A percentile compares a stretch with the other conserved stretches of the same genome.
These are phyloP conservation scores for Megastigmus dorsalis DNA, from an alignment of 2,888 invertebrate species.

Conservation along the genomic window DNA sequence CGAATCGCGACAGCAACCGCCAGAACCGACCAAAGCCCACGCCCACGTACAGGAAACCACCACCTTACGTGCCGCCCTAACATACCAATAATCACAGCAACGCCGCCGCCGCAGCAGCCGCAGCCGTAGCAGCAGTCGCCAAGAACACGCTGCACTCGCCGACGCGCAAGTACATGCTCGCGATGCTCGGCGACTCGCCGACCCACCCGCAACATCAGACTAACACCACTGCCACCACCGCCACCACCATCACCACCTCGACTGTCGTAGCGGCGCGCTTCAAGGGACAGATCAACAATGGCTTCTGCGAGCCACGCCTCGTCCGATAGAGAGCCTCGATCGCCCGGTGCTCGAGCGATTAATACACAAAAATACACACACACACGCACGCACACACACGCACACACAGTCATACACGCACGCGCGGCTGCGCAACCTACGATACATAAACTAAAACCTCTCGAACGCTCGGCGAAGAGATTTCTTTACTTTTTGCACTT, in stretches of 20 bases:
- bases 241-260: slow-evolving; percentile 43
- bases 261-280: slow-evolving; percentile 29
- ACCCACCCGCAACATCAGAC: slow-evolving; percentile 69
- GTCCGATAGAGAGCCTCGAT: slow-evolving; percentile 41
- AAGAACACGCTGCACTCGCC: slow-evolving; percentile 65
- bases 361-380: too few relatives aligned
- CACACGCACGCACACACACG: too few relatives aligned
- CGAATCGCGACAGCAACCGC: slow-evolving; percentile 83
- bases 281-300: slow-evolving; percentile 45
- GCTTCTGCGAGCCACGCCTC: slow-evolving; percentile 51
- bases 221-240: too few relatives aligned
- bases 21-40: slow-evolving; percentile 88
- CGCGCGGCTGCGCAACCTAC: too few relatives aligned
- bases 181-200: slow-evolving; percentile 71
- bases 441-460: neutral
- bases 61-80: slow-evolving; percentile 98
- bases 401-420: too few relatives aligned
- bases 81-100: slow-evolving; percentile 62
- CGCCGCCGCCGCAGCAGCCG: slow-evolving; percentile 24
- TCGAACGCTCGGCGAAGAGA: slow-evolving; percentile 29
- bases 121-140: slow-evolving; percentile 30
- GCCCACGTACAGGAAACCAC: slow-evolving; percentile 95
- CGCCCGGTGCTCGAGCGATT: slow-evolving; percentile 34
- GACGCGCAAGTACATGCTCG: slow-evolving; percentile 72
- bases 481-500: slow-evolving; percentile 14